Conservation (phyloP, 2,888 invertebrate species). For the Amblyjoppa proteus region DNA sequence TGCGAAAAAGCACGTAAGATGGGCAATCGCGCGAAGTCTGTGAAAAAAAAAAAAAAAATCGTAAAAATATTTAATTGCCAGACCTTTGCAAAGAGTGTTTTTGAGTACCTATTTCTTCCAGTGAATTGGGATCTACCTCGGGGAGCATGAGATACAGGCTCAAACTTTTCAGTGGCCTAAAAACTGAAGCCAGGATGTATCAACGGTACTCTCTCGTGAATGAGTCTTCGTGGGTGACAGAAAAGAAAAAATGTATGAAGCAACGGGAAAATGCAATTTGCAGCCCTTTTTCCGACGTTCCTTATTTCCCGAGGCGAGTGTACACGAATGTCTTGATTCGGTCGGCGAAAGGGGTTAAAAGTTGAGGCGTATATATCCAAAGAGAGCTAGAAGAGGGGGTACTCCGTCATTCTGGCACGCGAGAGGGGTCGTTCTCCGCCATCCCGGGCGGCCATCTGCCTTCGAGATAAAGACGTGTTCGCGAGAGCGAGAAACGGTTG, state of each 20-base stretch:
- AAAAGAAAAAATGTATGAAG: background rate
- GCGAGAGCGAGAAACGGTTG: slow-evolving; percentile 50
- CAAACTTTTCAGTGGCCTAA: no score
- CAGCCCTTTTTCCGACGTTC: background rate
- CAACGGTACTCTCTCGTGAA: background rate
- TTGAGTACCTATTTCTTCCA: no score
- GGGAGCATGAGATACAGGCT: no score
- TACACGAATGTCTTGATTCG: background rate
- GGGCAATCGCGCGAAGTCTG: no score
- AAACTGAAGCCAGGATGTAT: background rate
- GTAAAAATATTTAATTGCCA: no score
- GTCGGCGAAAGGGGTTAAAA: slow-evolving; percentile 40
- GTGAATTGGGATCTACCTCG: no score
- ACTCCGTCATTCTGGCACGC: slow-evolving; percentile 40
- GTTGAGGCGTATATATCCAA: slow-evolving; percentile 22
- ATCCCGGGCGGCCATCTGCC: slow-evolving; percentile 53
- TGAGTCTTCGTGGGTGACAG: background rate
- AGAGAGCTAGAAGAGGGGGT: slow-evolving; percentile 12
- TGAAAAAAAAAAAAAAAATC: no score
- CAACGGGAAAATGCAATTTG: background rate
- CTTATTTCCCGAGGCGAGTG: background rate
- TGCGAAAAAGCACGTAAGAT: no score
- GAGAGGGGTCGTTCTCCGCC: slow-evolving; percentile 31
- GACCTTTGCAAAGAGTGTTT: no score
- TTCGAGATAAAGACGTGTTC: slow-evolving; percentile 63